Conservation (phyloP, 2,797 vertebrate genomes). For the Capromys pilorides region DNA sequence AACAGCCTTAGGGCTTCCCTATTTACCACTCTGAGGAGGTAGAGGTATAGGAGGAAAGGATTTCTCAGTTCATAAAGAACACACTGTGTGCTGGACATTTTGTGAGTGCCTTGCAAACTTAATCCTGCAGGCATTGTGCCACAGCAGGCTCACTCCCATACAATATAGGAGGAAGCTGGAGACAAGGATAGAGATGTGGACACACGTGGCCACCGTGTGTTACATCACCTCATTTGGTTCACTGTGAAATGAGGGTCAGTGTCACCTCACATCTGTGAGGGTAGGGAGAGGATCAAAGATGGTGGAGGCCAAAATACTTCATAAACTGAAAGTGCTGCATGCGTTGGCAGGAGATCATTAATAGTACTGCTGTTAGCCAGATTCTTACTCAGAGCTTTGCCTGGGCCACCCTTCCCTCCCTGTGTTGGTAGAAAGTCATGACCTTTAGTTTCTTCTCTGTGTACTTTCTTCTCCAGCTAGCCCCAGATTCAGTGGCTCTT, state of each 20-base stretch:
- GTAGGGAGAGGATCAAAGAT: not conserved
- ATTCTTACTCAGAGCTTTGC: not conserved
- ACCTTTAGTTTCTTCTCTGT: not conserved
- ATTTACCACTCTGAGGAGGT: not conserved
- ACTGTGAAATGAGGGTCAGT: not conserved
- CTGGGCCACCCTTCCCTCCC: not conserved
- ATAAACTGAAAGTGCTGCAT: not conserved
- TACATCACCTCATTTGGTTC: not conserved
- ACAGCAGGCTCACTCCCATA: not conserved
- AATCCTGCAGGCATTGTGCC: not conserved
- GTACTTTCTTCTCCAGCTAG: not conserved
- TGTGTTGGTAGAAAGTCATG: not conserved
- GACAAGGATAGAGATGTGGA: not conserved
- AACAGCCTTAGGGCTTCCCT: not conserved
- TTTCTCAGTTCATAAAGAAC: not conserved
- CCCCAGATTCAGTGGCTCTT: not conserved
- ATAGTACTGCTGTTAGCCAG: not conserved
- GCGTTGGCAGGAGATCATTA: rapidly evolving
- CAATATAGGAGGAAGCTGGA: not conserved
- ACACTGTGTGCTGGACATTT: not conserved
- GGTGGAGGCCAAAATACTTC: not conserved
- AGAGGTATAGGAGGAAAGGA: not conserved
- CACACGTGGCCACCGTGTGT: no score
- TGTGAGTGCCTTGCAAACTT: not conserved
- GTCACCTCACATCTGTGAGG: not conserved